Base-by-base conservation (phyloP, 1,140 invertebrate species). In the Drosophila tropicalis region DNA sequence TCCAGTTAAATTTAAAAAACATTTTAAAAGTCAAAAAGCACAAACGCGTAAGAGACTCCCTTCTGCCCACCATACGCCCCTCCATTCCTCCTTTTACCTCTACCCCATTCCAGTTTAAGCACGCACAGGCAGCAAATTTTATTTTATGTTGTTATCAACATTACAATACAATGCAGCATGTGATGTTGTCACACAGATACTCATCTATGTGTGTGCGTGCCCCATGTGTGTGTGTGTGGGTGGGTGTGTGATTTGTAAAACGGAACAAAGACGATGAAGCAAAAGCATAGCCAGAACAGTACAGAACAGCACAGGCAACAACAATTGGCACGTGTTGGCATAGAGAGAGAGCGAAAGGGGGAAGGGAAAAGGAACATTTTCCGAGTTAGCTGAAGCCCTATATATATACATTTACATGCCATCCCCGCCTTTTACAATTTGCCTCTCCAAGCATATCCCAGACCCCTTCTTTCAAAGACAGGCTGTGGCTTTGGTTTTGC, bases 161-260 rank as follows among this genome's bases (percentile, higher is more conserved):
- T 51, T 62, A 70, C 22, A 66, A 67, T 65, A 72, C 58, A 65
- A 66, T 71, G 40, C 47, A 66, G 72, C 66, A 63, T 69, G 60
- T 69, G 70, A 69, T 72, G 70, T 72, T 72, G 70, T 68, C 70
- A 68, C 65, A 68, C 65, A 67, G 61, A 34, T 47, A 22, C 41
- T 19, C 15, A 36, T 67, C 10, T 63, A 32, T 63, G 61, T 22
- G 47, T 54, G 44, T 64, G 29, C 54, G 44, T 54, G 62, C 12
- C 36, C 44, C 44, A 10, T 54, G 47, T 64, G 47, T 64, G 62
- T 19, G 17, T 60, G 56, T 69, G 67, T 63, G 64, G 65, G 55
- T 77, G 75, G 62, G 66, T 61, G 72, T 71, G 76, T 68, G 73
- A 76, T 76, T 79, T 79, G 75, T 78, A 67, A 74, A 74, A 74